Percentiles rank a stretch among this genome's conserved stretches.
phyloP scores from a whole-genome alignment of 2,888 invertebrate genomes.

The Leptura quadrifasciata region DNA sequence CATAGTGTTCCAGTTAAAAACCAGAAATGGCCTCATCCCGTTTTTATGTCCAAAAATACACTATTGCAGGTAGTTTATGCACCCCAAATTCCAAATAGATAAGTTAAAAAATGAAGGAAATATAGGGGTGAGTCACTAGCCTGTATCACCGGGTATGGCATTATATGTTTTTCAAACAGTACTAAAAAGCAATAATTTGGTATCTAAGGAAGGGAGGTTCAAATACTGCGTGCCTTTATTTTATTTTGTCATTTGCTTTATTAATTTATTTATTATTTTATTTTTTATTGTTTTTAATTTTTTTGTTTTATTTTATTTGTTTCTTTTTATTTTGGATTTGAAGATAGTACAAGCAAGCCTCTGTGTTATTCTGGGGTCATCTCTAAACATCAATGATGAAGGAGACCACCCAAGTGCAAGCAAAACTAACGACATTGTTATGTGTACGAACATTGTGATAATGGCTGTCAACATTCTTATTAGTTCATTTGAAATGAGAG shows the following conservation, averaged over 20 bases:
- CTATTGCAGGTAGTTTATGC: no score
- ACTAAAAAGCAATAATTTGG: no score
- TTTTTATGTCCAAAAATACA: no score
- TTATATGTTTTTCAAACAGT: no score
- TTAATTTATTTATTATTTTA: slow-evolving; percentile 61
- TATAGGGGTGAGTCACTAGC: no score
- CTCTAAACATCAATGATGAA: slow-evolving; percentile 79
- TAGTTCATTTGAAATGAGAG: slow-evolving; percentile 78
- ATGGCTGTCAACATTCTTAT: slow-evolving; percentile 79
- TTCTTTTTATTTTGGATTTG: slow-evolving; percentile 58
- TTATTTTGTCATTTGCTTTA: slow-evolving; percentile 54
- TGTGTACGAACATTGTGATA: slow-evolving; percentile 78
- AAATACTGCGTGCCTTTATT: slow-evolving; percentile 41
- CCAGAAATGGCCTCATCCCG: no score
- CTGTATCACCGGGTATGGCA: no score
- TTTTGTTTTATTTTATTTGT: slow-evolving; percentile 57
- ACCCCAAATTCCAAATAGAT: no score
- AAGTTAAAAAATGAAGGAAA: no score
- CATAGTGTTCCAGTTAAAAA: no score
- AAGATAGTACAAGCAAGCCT: slow-evolving; percentile 79
- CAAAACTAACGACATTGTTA: slow-evolving; percentile 77
- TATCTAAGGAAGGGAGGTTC: neutral
- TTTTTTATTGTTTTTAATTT: slow-evolving; percentile 31
- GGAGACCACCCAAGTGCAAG: slow-evolving; percentile 78
- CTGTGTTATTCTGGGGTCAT: slow-evolving; percentile 78